These are phyloP conservation scores for Macrotus californicus DNA, from an alignment of 2,113 vertebrate species.

Conservation along the genomic window DNA sequence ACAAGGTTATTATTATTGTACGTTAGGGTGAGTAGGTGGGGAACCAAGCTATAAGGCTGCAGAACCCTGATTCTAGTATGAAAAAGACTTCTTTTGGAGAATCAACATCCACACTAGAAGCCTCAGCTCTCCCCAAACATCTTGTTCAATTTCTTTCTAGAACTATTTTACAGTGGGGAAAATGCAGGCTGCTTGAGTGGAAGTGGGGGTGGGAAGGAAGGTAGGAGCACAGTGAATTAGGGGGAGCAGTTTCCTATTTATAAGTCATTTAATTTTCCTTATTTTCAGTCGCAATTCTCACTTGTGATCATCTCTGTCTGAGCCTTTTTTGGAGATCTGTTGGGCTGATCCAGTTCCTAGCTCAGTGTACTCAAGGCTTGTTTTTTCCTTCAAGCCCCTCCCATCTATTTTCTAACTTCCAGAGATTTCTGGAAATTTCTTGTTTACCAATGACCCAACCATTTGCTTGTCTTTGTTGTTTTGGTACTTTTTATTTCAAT, in stretches of 20 bases:
- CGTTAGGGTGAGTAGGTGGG: background rate
- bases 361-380: background rate
- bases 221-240: background rate
- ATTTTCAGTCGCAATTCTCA: background rate
- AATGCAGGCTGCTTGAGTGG: background rate
- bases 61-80: background rate
- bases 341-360: background rate
- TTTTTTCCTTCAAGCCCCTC: background rate
- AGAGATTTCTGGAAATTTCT: background rate
- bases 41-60: background rate
- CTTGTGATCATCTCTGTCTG: background rate
- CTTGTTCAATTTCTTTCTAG: background rate
- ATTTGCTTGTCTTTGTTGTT: conserved; percentile 2
- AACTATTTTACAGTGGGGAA: background rate
- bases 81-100: background rate
- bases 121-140: background rate
- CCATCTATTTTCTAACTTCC: background rate
- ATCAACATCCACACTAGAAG: background rate
- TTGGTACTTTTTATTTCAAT: conserved; percentile 11
- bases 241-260: background rate
- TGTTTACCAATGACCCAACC: background rate
- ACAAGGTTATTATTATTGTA: background rate
- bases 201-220: background rate
- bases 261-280: background rate
- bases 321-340: background rate